Evolutionary conservation across 2,888 invertebrate genomes (phyloP).

Genomic region (Plagodis dolabraria): DNA sequence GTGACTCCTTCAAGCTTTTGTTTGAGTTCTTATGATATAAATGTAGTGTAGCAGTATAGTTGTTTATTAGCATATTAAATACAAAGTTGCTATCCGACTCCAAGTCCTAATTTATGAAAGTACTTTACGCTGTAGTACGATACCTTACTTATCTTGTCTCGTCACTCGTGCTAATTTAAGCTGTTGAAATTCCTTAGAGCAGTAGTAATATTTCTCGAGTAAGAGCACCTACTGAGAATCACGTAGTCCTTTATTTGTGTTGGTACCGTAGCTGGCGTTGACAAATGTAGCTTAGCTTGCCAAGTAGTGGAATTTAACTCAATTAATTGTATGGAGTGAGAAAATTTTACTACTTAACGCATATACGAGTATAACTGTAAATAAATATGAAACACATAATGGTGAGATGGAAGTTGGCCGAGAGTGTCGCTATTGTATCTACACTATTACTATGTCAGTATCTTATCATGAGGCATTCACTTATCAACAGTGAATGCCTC

Average conservation of each 20-base stretch:
- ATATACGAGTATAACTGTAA: no score
- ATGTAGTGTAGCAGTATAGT: no score
- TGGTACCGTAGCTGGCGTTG: conserved; percentile 39
- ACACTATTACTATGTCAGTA: no score
- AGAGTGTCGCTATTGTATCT: no score
- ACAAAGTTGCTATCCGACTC: conserved; percentile 7
- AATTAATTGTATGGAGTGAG: conserved; percentile 6
- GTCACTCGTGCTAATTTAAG: conserved; percentile 34
- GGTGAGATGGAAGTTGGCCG: no score
- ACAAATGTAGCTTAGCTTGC: conserved; percentile 37
- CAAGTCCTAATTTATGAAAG: conserved; percentile 21
- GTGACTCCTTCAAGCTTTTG: no score
- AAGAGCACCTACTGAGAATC: background rate
- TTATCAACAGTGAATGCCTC: no score
- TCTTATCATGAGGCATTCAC: no score
- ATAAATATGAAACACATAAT: no score
- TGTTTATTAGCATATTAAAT: background rate
- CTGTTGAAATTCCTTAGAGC: conserved; percentile 36
- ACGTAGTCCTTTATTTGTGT: conserved; percentile 23
- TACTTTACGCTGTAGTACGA: conserved; percentile 26
- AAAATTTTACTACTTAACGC: background rate
- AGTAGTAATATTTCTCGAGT: conserved; percentile 28
- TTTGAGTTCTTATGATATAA: no score
- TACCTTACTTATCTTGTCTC: conserved; percentile 27
- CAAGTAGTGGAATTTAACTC: conserved; percentile 10